Conservation (phyloP, 2,113 vertebrate genomes). For the Channa maculata region DNA sequence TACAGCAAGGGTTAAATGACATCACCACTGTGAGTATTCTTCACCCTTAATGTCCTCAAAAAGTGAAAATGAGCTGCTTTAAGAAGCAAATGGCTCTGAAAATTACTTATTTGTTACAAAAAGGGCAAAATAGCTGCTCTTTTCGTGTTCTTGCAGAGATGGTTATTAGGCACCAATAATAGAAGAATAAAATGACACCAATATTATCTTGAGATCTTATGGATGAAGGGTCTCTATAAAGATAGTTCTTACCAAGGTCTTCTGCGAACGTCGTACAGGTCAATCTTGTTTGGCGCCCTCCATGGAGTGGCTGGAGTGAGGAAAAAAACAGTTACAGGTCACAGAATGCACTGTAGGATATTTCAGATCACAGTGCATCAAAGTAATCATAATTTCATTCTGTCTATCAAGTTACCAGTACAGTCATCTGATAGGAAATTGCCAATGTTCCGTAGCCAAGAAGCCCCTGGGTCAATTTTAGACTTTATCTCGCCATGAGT, state of each 20-base stretch:
- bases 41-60: not conserved
- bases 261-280: slow-evolving; percentile 96
- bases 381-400: slow-evolving; percentile 76
- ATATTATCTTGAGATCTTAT: not conserved
- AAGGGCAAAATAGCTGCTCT: not conserved
- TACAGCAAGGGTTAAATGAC: not conserved
- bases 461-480: slow-evolving; percentile 71
- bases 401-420: slow-evolving; percentile 62
- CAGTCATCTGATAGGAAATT: slow-evolving; percentile 76
- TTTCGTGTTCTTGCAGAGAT: not conserved
- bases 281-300: slow-evolving; percentile 97
- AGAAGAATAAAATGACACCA: not conserved
- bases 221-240: not conserved
- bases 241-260: slow-evolving; percentile 91
- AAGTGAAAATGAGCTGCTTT: not conserved
- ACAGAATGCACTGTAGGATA: slow-evolving; percentile 44
- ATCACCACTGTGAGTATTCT: not conserved
- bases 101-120: not conserved
- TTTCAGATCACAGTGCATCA: slow-evolving; percentile 73
- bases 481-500: slow-evolving; percentile 69
- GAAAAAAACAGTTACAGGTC: slow-evolving; percentile 48
- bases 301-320: slow-evolving; percentile 89
- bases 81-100: not conserved
- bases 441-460: slow-evolving; percentile 63
- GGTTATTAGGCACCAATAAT: not conserved